Conservation (phyloP, 2,113 vertebrate species). For the Gobio gobio region DNA sequence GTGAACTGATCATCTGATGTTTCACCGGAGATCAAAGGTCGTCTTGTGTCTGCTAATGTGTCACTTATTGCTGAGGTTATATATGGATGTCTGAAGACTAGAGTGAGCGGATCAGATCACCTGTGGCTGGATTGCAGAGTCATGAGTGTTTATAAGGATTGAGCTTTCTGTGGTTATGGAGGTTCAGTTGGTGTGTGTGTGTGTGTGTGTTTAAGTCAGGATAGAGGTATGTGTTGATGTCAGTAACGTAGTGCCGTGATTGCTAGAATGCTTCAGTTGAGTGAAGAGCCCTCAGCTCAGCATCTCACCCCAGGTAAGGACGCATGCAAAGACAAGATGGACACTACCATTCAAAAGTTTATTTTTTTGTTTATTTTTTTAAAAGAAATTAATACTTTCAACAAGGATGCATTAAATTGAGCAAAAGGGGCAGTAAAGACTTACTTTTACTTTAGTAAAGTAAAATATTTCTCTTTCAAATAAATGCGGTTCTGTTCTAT, state of each 20-base stretch:
- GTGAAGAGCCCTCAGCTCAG: background rate
- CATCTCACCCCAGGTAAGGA: background rate
- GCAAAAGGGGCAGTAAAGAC: background rate
- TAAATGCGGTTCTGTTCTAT: too few species aligned
- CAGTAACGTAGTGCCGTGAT: background rate
- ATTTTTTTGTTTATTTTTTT: too few species aligned
- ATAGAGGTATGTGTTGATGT: background rate
- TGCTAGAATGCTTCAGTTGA: background rate
- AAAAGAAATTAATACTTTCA: background rate
- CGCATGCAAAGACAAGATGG: background rate
- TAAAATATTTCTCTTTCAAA: too few species aligned
- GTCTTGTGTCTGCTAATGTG: background rate
- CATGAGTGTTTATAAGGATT: background rate
- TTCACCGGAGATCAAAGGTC: conserved; percentile 27
- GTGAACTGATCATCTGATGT: background rate
- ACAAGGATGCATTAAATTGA: background rate
- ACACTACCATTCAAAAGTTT: background rate
- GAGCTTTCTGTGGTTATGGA: background rate
- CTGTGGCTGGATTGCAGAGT: background rate
- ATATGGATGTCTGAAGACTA: background rate
- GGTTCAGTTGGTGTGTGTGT: background rate
- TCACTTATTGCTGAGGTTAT: conserved; percentile 9
- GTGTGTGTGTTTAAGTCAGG: background rate
- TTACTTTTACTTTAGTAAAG: too few species aligned
- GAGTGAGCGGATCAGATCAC: background rate